phyloP scores from a whole-genome alignment of 2,797 vertebrate species.

The Gallinago stenura region DNA sequence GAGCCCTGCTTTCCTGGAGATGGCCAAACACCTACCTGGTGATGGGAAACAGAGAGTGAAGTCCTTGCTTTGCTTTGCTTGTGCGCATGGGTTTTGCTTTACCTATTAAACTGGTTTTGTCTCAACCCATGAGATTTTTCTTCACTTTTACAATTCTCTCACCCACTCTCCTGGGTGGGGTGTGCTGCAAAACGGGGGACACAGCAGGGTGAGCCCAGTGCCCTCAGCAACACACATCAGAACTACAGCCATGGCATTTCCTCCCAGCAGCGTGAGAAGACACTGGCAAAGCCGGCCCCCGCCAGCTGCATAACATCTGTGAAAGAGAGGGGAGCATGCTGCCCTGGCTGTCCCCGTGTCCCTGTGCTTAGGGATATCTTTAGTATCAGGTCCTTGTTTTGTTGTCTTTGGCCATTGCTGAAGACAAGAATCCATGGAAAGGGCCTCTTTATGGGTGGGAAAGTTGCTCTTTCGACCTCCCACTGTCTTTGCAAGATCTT shows the following conservation, averaged over 20 bases:
- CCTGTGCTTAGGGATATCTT: background rate
- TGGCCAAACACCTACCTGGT: background rate
- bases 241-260: background rate
- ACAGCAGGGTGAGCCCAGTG: accelerated
- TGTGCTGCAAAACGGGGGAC: background rate
- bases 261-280: background rate
- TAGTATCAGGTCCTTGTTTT: background rate
- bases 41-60: background rate
- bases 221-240: background rate
- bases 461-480: background rate
- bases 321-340: background rate
- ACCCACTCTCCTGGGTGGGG: background rate
- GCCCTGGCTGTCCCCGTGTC: background rate
- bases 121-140: background rate
- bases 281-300: background rate
- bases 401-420: background rate
- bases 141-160: background rate
- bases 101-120: background rate
- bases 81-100: background rate
- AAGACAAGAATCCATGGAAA: background rate
- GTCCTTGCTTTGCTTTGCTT: background rate
- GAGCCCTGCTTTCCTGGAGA: background rate
- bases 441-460: background rate
- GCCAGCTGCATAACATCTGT: background rate
- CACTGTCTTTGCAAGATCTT: background rate